Percentiles rank a stretch among this genome's conserved stretches.
Evolutionary conservation across 2,113 vertebrate species (phyloP).

Genomic region (Coryphaenoides rupestris): DNA sequence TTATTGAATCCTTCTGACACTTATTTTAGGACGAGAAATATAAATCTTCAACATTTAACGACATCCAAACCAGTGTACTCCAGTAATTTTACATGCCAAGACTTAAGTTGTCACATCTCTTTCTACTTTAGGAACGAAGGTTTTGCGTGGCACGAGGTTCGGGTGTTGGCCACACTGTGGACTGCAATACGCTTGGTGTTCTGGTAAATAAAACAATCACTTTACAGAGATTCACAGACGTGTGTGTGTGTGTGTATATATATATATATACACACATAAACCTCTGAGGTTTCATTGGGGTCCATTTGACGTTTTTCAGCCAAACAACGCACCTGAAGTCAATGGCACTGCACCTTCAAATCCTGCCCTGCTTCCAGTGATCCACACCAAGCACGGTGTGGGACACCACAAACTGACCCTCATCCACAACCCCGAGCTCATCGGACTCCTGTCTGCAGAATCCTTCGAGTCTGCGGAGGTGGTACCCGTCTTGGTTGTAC

Average conservation of each 20-base stretch:
- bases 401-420: slow-evolving; percentile 61
- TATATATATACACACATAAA: neutral
- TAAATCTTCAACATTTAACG: no score
- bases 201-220: slow-evolving; percentile 40
- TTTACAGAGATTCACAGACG: neutral
- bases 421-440: slow-evolving; percentile 46
- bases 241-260: no score
- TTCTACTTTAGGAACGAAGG: slow-evolving; percentile 51
- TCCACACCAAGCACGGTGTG: slow-evolving; percentile 43
- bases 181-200: slow-evolving; percentile 61
- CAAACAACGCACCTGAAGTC: slow-evolving; percentile 26
- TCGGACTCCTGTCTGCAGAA: slow-evolving; percentile 55
- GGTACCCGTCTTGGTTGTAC: slow-evolving; percentile 17
- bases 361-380: neutral
- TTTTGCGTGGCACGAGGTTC: slow-evolving; percentile 57
- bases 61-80: no score
- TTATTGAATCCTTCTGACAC: neutral
- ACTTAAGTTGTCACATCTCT: neutral
- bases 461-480: slow-evolving; percentile 58
- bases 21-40: no score
- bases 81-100: no score
- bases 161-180: slow-evolving; percentile 13
- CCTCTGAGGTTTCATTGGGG: neutral
- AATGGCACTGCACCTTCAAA: slow-evolving; percentile 26
- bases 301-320: neutral